phyloP scores from a whole-genome alignment of 1,140 invertebrate species.

The Leptinotarsa lineolata region DNA sequence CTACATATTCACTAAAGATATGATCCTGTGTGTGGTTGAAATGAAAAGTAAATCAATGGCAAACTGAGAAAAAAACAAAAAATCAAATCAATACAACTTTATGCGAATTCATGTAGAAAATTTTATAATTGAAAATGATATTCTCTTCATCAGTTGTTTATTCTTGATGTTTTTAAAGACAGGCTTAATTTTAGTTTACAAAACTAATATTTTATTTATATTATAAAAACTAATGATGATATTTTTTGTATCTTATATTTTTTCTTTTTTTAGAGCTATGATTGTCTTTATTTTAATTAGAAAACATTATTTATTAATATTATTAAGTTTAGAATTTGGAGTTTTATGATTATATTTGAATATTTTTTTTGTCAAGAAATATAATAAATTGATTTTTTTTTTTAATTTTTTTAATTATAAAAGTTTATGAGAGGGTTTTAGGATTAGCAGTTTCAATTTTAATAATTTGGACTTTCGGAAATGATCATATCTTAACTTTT shows the following conservation, averaged over 20 bases:
- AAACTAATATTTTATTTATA: slow-evolving; percentile 66
- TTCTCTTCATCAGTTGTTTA: slow-evolving; percentile 27
- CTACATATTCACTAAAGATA: no score
- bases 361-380: slow-evolving; percentile 58
- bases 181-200: slow-evolving; percentile 63
- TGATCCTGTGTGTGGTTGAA: no score
- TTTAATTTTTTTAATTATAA: slow-evolving; percentile 64
- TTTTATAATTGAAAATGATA: no score
- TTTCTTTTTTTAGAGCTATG: slow-evolving; percentile 54
- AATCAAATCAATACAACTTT: no score
- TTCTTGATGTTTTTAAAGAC: slow-evolving; percentile 62
- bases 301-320: slow-evolving; percentile 60
- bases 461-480: slow-evolving; percentile 62
- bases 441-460: slow-evolving; percentile 62
- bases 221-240: slow-evolving; percentile 59
- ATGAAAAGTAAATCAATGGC: no score
- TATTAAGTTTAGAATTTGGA: slow-evolving; percentile 63
- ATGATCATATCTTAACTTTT: slow-evolving; percentile 62
- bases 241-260: slow-evolving; percentile 53
- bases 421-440: slow-evolving; percentile 63
- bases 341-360: slow-evolving; percentile 59
- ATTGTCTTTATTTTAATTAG: slow-evolving; percentile 59
- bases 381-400: slow-evolving; percentile 59
- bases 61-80: no score
- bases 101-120: no score